Evolutionary conservation across 2,113 vertebrate species (phyloP), one percentile per base, ranked within the genome.

Genomic region (Trematocara marginatum): DNA sequence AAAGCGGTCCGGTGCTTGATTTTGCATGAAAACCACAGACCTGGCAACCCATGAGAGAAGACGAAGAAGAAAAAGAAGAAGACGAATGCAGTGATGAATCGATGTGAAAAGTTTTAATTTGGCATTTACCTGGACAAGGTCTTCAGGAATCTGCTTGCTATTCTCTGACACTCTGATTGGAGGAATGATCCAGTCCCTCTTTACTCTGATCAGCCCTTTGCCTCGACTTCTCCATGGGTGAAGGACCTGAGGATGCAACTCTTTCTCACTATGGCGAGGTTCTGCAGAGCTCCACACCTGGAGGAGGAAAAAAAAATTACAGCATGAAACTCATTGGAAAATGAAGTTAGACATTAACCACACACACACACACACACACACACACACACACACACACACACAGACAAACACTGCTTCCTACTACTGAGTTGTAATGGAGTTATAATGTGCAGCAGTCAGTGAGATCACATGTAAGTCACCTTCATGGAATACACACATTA

Each of bases 101-200:
- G 0, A 10, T 29, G 11, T 71, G 3, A 80, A 84, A 56, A 54
- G 11, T n/a, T 31, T 6, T 15, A 6, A 45, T 18, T 69, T 61
- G 18, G 47, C 29, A 40, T 26, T 54, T 66, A 99, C 99, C 98
- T 99, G 98, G 81, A 99, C 98, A 84, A 99, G 94, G 4, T 97
- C 92, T 89, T 98, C 97, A 1, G 99, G 99, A 82, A 99, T 94
- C 82, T 97, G 96, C 80, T 97, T 98, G 96, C 97, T 96, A 91
- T 99, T 99, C 95, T 99, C 98, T 0, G 96, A 95, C 64, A 99
- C 96, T 0, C 98, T 97, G 95, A 99, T 99, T 31, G 97, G 97
- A 13, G 99, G 98, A 82, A 99, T 99, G 90, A 99, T 98, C 99
- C 99, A 99, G 88, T 98, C 98, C 86, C 98, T 96, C 90, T 97